Evolutionary conservation across 2,113 vertebrate species (phyloP), one percentile per base, ranked within the genome.

Genomic region (Aythya baeri): DNA sequence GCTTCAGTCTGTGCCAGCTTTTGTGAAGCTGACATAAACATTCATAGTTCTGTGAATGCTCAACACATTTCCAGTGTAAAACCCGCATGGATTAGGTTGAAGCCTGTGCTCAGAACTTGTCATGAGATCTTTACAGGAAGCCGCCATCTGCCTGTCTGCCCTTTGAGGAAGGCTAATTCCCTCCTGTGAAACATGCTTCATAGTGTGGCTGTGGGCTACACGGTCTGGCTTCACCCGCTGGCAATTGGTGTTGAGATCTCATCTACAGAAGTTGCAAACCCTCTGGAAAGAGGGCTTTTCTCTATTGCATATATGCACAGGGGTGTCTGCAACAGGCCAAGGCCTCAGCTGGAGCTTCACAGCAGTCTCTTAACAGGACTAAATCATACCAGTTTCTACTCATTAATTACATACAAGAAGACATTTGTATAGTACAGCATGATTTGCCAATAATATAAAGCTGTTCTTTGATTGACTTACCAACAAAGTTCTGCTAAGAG

Each of bases 161-260:
- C 59, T 61, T 36, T 52, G 72, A 26, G 31, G 65, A 17, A 0
- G 0, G 26, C 13, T 65, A 23, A 67, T 46, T 77, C 29, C 43
- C 31, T 31, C 13, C 38, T 9, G 29, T 59, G 38, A 44, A 44
- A 29, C 10, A 49, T 15, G 43, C 75, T 71, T 6, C 52, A 22
- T 6, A 31, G 29, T 18, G 9, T 54, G n/a, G 43, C 34, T 6
- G 1, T 0, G 0, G 17, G 7, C 23, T 41, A 10, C 11, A 4
- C 1, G 3, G 29, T 49, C 52, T 57, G 38, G 29, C 13, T 34
- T 57, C 36, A 38, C 65, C 68, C 5, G 3, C 22, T 52, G 43
- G 49, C 29, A 75, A 31, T 68, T 41, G 0, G 0, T 17, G 12
- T 34, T 26, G 17, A 14, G n/a, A 9, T 36, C 68, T 67, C 5